Evolutionary conservation across 2,797 vertebrate species (phyloP).

Genomic region (Spinibarbus caldwelli): DNA sequence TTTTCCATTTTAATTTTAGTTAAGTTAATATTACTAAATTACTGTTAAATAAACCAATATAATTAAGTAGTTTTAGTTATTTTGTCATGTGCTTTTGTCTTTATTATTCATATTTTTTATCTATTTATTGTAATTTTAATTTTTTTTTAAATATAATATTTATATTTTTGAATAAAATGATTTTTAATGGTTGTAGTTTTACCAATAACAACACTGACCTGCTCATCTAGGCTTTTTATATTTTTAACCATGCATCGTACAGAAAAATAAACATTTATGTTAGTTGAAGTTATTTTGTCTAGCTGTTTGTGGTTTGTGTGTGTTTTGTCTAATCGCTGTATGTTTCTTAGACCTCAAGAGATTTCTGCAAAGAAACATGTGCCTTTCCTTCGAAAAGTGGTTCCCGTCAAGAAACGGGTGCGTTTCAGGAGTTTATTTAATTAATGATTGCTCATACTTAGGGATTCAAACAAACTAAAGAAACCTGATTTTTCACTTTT

Average conservation of each 20-base stretch:
- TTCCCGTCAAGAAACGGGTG: slow-evolving; percentile 82
- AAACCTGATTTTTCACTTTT: background rate
- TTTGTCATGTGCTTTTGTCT: too few species aligned
- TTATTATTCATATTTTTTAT: too few species aligned
- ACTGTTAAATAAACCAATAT: too few species aligned
- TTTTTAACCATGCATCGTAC: background rate
- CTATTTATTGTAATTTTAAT: too few species aligned
- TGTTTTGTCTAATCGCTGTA: background rate
- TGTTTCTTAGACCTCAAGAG: slow-evolving; percentile 83
- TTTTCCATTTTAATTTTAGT: background rate
- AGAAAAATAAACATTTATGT: background rate
- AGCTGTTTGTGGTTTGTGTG: background rate
- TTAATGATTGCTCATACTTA: background rate
- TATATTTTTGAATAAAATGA: too few species aligned
- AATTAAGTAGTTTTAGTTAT: too few species aligned
- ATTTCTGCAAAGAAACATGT: slow-evolving; percentile 85
- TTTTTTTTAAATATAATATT: too few species aligned
- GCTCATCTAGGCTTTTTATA: background rate
- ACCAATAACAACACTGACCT: background rate
- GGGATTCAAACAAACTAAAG: background rate
- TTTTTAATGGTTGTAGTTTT: background rate
- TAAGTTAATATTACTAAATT: too few species aligned
- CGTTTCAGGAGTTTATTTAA: background rate
- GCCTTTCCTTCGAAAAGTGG: slow-evolving; percentile 85
- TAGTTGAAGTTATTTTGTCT: background rate